Conservation (phyloP, 1,140 invertebrate species). For the Drosophila willistoni region DNA sequence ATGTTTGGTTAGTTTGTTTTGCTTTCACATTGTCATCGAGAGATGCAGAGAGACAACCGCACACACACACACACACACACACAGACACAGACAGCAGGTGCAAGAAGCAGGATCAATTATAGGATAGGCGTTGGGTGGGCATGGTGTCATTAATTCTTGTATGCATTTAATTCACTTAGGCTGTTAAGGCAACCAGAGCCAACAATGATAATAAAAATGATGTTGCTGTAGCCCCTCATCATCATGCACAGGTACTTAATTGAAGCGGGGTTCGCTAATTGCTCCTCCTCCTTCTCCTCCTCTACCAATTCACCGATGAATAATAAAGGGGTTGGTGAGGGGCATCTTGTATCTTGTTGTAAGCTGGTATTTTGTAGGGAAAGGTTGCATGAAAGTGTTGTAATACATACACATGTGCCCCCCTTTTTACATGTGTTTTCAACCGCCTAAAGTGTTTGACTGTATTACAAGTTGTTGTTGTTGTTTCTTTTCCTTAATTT, state of each 20-base stretch:
- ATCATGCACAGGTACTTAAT: constrained; percentile 44
- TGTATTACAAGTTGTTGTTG: constrained; percentile 23
- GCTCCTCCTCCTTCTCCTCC: constrained; percentile 15
- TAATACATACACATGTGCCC: constrained; percentile 38
- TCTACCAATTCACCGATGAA: not conserved
- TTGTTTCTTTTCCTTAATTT: constrained; percentile 14
- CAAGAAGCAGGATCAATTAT: not conserved
- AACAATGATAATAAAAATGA: constrained; percentile 5
- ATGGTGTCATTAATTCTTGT: constrained; percentile 45
- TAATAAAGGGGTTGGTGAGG: not conserved
- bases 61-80: not conserved
- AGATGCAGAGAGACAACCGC: not conserved
- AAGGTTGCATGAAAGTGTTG: not conserved
- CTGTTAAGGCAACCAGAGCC: constrained; percentile 44
- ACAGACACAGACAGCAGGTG: constrained; percentile 19
- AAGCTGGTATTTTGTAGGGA: not conserved
- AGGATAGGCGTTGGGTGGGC: constrained; percentile 13
- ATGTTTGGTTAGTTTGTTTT: constrained; percentile 8
- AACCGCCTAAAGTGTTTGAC: constrained; percentile 49
- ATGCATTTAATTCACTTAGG: constrained; percentile 78
- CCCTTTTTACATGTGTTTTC: constrained; percentile 44
- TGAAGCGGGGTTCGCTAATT: constrained; percentile 53
- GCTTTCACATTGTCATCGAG: constrained; percentile 39
- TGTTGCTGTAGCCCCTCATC: constrained; percentile 6
- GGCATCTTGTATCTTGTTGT: not conserved